Base-by-base conservation (phyloP, 1,140 invertebrate genomes). In the Callitettix versicolor region DNA sequence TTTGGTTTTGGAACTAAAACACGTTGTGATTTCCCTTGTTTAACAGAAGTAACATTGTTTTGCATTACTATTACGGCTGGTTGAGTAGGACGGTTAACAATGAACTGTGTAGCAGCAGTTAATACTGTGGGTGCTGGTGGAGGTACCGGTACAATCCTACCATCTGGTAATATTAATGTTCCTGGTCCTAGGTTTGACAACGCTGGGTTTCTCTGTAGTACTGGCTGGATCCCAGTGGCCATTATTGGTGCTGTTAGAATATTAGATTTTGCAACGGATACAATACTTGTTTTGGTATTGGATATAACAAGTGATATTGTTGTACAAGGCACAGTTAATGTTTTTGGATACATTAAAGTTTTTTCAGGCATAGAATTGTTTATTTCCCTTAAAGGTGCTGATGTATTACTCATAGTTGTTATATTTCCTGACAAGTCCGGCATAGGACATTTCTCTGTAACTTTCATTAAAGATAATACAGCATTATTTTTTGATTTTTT, bases 151-250 rank as follows among this genome's bases (percentile, higher is more conserved):
- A 62, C 43, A 9, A 62, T 44, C 40, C 58, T 30, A 9, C 60
- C 60, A 43, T 58, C 58, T 20, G 57, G 24, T 5, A 62, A 24
- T 2, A 62, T 57, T 22, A 62, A 40, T 1, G 58, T 59, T 18
- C 59, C 59, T 26, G 59, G 53, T 1, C 53, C 59, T 33, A 60
- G 36, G 30, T 44, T 56, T 4, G 44, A 41, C 9, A 60, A 42
- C 18, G 34, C 34, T 11, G 46, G 46, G 26, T 46, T 60, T 12
- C 51, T 53, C n/a, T 60, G 53, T 14, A 60, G 15, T 30, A 55
- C 33, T 21, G 57, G 34, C 33, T 56, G 55, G 4, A 50, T 50
- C 15, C 47, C 36, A 34, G 55, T 36, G 41, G 55, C 43, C 26
- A 56, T 44, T n/a, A 56, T 43, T 0, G 55, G 48, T 6, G 22